Evolutionary conservation across 2,888 invertebrate genomes (phyloP).

Genomic region (Hermaeophaga mercurialis): DNA sequence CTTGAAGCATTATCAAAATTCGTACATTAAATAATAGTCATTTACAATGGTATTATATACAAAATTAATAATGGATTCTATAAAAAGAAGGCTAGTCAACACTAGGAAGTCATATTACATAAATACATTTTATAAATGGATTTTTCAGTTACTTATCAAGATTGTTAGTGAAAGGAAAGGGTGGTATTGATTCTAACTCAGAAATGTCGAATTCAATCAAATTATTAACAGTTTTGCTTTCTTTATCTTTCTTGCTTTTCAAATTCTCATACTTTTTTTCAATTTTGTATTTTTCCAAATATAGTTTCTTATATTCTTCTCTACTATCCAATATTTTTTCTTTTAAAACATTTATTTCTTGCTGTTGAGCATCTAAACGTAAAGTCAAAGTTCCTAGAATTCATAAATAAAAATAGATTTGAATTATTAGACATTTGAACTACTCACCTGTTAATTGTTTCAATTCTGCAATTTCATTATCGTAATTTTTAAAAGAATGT

Average conservation of each 20-base stretch:
- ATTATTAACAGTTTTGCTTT: constrained; percentile 31
- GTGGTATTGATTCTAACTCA: constrained; percentile 46
- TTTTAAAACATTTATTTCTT: constrained; percentile 49
- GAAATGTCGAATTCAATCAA: constrained; percentile 42
- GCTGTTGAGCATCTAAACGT: constrained; percentile 43
- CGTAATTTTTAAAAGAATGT: constrained; percentile 34
- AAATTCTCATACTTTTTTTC: constrained; percentile 44
- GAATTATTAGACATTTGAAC: background rate
- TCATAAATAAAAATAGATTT: background rate
- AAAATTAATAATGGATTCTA: no score
- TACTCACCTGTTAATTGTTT: constrained; percentile 18
- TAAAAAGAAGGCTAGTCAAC: no score
- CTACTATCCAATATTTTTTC: constrained; percentile 41
- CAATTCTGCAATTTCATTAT: constrained; percentile 43
- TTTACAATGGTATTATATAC: no score
- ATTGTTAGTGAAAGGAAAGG: constrained; percentile 40
- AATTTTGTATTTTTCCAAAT: constrained; percentile 41
- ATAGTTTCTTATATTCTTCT: constrained; percentile 43
- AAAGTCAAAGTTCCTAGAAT: constrained; percentile 37
- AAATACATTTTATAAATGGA: no score
- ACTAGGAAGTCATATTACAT: no score
- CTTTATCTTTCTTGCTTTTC: constrained; percentile 27
- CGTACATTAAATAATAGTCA: no score
- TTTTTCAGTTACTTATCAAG: constrained; percentile 13
- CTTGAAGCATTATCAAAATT: no score